A percentile compares a stretch with the other conserved stretches of the same genome.
Evolutionary conservation across 2,113 vertebrate species (phyloP).

Genomic region (Pelusios castaneus): DNA sequence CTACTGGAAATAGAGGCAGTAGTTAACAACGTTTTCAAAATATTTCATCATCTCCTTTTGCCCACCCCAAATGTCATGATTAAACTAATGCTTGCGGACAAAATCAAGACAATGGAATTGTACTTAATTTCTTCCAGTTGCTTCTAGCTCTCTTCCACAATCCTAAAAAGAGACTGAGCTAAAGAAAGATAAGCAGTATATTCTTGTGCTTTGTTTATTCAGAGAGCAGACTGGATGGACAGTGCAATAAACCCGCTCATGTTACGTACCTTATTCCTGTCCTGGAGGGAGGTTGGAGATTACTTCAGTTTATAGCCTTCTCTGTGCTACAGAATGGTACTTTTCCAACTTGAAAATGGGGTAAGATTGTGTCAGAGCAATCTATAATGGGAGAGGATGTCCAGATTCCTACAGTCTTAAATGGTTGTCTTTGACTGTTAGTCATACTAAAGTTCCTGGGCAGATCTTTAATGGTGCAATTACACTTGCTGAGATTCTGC

Average conservation of each 20-base stretch:
- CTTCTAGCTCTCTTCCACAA: background rate
- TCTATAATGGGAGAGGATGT: background rate
- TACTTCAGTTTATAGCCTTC: background rate
- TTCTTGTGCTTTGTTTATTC: background rate
- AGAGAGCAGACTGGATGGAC: background rate
- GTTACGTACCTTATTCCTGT: background rate
- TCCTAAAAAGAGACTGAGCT: background rate
- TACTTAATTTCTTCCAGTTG: background rate
- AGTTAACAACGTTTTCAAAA: conserved; percentile 8
- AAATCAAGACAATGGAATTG: background rate
- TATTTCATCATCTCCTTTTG: background rate
- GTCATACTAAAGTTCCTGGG: background rate
- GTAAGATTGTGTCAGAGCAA: background rate
- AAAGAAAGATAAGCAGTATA: background rate
- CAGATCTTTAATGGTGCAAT: background rate
- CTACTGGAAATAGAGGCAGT: background rate
- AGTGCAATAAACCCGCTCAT: background rate
- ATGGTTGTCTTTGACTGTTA: background rate
- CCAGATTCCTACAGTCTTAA: background rate
- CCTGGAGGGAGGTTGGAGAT: background rate
- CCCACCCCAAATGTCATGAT: background rate
- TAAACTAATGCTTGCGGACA: background rate
- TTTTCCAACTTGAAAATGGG: background rate
- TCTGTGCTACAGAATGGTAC: background rate
- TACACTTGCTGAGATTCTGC: background rate